phyloP scores from a whole-genome alignment of 1,140 invertebrate genomes.

The Caenorhabditis latens region DNA sequence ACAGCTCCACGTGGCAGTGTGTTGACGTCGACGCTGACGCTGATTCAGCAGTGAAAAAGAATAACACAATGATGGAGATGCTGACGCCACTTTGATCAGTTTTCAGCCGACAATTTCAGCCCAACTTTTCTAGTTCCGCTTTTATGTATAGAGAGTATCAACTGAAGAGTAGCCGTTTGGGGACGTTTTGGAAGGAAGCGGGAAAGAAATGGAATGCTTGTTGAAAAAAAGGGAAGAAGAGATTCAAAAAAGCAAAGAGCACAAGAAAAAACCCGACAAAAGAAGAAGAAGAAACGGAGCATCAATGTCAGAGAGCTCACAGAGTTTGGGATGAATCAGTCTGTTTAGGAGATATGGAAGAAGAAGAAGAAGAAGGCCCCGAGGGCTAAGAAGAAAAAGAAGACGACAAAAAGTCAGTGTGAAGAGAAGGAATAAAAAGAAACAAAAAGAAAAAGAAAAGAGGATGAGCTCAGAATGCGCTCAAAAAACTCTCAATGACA shows the following conservation, averaged over 20 bases:
- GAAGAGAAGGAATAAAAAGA: background rate
- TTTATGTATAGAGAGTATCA: too few species aligned
- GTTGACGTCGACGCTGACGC: background rate
- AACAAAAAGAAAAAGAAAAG: background rate
- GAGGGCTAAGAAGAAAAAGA: conserved; percentile 28
- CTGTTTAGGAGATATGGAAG: conserved; percentile 32
- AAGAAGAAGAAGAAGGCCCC: conserved; percentile 40
- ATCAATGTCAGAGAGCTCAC: background rate
- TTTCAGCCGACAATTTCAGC: conserved; percentile 12
- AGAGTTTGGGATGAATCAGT: conserved; percentile 33
- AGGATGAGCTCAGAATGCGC: background rate
- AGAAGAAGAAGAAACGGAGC: background rate
- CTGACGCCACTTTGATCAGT: background rate
- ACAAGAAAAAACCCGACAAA: background rate
- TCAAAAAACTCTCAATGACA: conserved; percentile 38
- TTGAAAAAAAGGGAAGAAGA: background rate
- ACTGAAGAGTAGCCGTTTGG: conserved; percentile 5
- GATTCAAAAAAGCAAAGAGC: background rate
- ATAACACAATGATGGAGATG: background rate
- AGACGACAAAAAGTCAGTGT: background rate
- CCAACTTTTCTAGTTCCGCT: background rate
- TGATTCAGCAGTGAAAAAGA: too few species aligned
- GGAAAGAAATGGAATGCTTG: background rate
- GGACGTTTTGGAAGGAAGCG: background rate
- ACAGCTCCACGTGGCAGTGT: conserved; percentile 52